Evolutionary conservation across 2,888 invertebrate species (phyloP).

Genomic region (Amphipyra berbera): DNA sequence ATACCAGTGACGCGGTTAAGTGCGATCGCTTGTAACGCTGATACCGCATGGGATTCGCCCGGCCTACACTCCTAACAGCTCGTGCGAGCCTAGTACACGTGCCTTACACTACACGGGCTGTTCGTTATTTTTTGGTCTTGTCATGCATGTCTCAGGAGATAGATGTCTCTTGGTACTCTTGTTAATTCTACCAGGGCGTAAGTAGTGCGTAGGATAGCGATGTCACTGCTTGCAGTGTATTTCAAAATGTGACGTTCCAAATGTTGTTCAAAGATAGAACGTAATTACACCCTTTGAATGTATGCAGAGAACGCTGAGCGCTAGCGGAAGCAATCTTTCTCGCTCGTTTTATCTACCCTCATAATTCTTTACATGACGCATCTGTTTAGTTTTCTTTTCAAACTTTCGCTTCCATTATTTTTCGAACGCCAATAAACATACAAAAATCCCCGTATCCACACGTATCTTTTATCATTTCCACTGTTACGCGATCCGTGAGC

Average conservation of each 20-base stretch:
- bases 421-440: slow-evolving; percentile 56
- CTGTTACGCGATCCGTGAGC: slow-evolving; percentile 85
- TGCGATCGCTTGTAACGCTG: slow-evolving; percentile 88
- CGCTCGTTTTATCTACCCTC: slow-evolving; percentile 46
- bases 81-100: slow-evolving; percentile 72
- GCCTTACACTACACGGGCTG: slow-evolving; percentile 49
- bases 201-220: slow-evolving; percentile 47
- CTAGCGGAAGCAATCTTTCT: slow-evolving; percentile 50
- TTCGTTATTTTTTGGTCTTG: slow-evolving; percentile 56
- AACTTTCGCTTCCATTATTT: slow-evolving; percentile 51
- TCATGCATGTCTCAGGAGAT: slow-evolving; percentile 52
- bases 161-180: slow-evolving; percentile 51
- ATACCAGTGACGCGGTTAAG: slow-evolving; percentile 85
- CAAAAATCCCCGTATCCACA: slow-evolving; percentile 64
- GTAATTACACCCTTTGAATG: slow-evolving; percentile 54
- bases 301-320: slow-evolving; percentile 44
- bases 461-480: slow-evolving; percentile 88
- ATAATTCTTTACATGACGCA: slow-evolving; percentile 50
- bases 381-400: slow-evolving; percentile 46
- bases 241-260: slow-evolving; percentile 27
- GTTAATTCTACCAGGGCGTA: slow-evolving; percentile 42
- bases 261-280: slow-evolving; percentile 49
- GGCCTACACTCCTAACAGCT: slow-evolving; percentile 76
- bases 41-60: slow-evolving; percentile 75
- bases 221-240: slow-evolving; percentile 26